Conservation (phyloP, 2,797 vertebrate species). For the Iguana delicatissima region DNA sequence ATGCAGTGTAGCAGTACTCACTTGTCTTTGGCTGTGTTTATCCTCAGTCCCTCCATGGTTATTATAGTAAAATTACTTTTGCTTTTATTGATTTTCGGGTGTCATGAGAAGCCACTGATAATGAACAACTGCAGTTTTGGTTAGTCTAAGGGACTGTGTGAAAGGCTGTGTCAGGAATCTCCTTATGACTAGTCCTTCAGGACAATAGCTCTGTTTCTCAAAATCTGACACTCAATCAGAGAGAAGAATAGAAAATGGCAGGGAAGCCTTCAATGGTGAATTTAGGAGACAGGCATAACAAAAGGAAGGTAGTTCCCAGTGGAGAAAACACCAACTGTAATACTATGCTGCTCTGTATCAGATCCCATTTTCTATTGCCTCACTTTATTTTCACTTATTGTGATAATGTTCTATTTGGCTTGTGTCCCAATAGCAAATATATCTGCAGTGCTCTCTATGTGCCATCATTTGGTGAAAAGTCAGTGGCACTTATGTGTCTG, state of each 20-base stretch:
- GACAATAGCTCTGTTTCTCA: slow-evolving; percentile 5
- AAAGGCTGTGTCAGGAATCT: background rate
- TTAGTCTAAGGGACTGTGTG: background rate
- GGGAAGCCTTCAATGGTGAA: background rate
- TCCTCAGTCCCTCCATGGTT: background rate
- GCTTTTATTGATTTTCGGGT: background rate
- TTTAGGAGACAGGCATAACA: background rate
- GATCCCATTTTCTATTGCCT: background rate
- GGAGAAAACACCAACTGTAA: background rate
- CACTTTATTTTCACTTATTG: slow-evolving; percentile 11
- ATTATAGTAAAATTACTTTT: slow-evolving; percentile 8
- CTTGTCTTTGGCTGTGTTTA: background rate
- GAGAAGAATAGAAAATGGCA: background rate
- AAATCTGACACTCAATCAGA: background rate
- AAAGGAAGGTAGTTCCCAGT: background rate
- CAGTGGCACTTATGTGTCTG: background rate
- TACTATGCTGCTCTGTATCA: background rate
- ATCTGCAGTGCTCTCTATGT: background rate
- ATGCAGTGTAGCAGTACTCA: background rate
- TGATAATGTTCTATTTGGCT: background rate
- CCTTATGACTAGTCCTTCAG: background rate
- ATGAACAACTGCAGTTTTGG: background rate
- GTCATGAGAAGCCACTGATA: background rate
- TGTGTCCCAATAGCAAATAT: background rate
- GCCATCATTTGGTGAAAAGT: background rate